A percentile compares a stretch with the other conserved stretches of the same genome.
phyloP scores from a whole-genome alignment of 1,140 invertebrate genomes.

The Drosophila arawakana region DNA sequence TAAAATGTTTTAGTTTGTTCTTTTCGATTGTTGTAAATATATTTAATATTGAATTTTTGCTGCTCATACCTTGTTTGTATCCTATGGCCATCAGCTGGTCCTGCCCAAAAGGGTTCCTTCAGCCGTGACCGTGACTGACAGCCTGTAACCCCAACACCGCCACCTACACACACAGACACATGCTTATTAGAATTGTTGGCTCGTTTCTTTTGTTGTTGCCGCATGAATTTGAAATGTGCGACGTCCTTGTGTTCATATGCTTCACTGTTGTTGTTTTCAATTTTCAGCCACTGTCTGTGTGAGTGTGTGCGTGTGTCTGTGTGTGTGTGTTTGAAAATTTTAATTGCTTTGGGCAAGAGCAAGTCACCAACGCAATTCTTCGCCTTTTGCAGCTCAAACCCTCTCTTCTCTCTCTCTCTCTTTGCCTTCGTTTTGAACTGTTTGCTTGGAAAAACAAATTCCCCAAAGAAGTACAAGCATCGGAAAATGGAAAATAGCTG shows the following conservation, averaged over 20 bases:
- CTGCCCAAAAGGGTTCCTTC: constrained; percentile 33
- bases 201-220: constrained; percentile 30
- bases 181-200: neutral
- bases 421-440: neutral
- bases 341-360: constrained; percentile 66
- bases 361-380: constrained; percentile 30
- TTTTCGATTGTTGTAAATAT: constrained; percentile 10
- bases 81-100: constrained; percentile 51
- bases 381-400: constrained; percentile 11
- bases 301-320: constrained; percentile 11
- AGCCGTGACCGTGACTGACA: constrained; percentile 73
- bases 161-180: constrained; percentile 14
- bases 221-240: constrained; percentile 52
- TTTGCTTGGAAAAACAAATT: constrained; percentile 43
- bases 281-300: neutral
- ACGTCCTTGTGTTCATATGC: constrained; percentile 51
- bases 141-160: constrained; percentile 58
- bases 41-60: constrained; percentile 69
- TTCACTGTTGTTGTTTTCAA: constrained; percentile 20
- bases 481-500: constrained; percentile 51
- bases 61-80: constrained; percentile 6
- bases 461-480: constrained; percentile 54
- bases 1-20: constrained; percentile 21
- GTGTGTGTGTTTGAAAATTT: constrained; percentile 48
- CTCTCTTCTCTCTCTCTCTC: constrained; percentile 3